Evolutionary conservation across 2,113 vertebrate genomes (phyloP), one percentile per base, ranked within the genome.

Genomic region (Siphamia tubifer): DNA sequence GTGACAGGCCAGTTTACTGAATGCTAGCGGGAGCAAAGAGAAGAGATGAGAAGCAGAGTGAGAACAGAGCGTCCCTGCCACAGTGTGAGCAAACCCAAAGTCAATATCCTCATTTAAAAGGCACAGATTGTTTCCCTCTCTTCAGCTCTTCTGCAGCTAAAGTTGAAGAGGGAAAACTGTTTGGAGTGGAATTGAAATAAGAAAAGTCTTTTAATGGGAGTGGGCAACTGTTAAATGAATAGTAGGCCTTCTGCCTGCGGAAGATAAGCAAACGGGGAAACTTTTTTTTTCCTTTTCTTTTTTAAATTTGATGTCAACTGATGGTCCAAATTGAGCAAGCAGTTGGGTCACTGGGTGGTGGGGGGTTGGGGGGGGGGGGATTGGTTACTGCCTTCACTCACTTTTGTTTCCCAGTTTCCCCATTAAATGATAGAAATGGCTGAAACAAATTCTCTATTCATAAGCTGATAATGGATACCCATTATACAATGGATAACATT

Each of bases 201-300:
- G 78, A 90, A 83, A 79, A 60, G 62, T 74, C 47, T 78, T 69
- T 79, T 81, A 77, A 76, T 74, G 45, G 69, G 65, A 42, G 16
- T 65, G 73, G 73, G 66, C 53, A 51, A 82, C 77, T 81, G 79
- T 63, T 79, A 64, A 71, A 51, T 79, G 60, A 79, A 74, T 56
- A 56, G 82, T 78, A 47, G 83, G 67, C 66, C 75, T 87, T 79
- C 86, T 88, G 86, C 69, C 56, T 79, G 80, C 8, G 4, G 55
- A 71, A 87, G 90, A 91, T 87, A 87, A 91, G 89, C 43, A 56
- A 77, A 67, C 73, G 54, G 60, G 48, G 79, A 45, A 64, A 28
- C 60, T 2, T 40, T 27, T 77, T n/a, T n/a, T n/a, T n/a, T n/a
- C n/a, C 60, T 2, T 40, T 27, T 77, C n/a, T n/a, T n/a, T n/a